A percentile compares a stretch with the other conserved stretches of the same genome.
Evolutionary conservation across 2,797 vertebrate species (phyloP).

Genomic region (Necrosyrtes monachus): DNA sequence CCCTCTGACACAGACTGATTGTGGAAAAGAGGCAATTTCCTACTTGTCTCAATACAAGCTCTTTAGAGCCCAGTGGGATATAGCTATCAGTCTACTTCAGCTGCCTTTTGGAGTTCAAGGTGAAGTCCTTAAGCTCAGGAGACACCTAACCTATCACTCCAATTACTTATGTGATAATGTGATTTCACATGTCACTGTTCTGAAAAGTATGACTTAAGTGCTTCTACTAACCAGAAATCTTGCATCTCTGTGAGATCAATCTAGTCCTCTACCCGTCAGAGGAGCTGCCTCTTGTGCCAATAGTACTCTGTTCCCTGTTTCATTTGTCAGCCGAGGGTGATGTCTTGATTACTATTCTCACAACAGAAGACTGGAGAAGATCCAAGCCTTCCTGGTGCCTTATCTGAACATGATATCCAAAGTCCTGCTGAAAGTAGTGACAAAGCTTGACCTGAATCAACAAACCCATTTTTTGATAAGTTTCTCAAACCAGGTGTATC

Average conservation of each 20-base stretch:
- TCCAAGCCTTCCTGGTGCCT: constrained; percentile 17
- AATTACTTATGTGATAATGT: not conserved
- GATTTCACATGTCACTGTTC: not conserved
- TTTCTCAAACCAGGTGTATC: not conserved
- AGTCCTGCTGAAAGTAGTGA: not conserved
- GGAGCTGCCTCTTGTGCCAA: not conserved
- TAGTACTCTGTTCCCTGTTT: not conserved
- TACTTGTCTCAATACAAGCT: not conserved
- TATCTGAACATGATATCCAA: not conserved
- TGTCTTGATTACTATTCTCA: constrained; percentile 28
- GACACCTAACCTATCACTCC: not conserved
- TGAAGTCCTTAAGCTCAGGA: not conserved
- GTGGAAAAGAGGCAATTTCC: not conserved
- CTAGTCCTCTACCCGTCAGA: not conserved
- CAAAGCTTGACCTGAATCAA: constrained; percentile 6
- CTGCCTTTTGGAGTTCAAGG: not conserved
- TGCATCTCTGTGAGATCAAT: not conserved
- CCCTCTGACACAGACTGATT: not conserved
- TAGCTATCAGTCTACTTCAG: not conserved
- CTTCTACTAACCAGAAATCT: not conserved
- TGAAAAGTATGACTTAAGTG: not conserved
- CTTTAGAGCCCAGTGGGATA: not conserved
- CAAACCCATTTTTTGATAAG: not conserved
- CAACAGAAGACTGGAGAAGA: constrained; percentile 4
- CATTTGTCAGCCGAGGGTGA: not conserved